phyloP scores from a whole-genome alignment of 2,113 vertebrate species.

The Actenoides hombroni region DNA sequence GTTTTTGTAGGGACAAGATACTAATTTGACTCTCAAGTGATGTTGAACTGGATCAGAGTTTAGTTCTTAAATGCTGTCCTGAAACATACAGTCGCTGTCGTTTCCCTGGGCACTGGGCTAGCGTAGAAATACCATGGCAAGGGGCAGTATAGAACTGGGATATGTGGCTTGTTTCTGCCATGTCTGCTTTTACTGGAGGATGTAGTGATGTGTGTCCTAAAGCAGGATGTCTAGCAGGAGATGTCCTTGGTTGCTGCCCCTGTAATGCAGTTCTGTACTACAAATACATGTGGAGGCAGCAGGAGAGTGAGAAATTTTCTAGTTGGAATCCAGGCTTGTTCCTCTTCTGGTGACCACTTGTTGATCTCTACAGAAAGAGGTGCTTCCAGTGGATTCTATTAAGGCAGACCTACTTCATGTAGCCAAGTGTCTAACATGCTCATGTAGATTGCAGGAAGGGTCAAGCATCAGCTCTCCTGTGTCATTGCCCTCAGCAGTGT shows the following conservation, averaged over 20 bases:
- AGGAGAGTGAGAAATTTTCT: background rate
- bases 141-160: background rate
- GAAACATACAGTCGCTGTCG: fast-evolving
- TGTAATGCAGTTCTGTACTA: background rate
- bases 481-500: background rate
- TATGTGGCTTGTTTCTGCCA: background rate
- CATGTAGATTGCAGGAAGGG: fast-evolving
- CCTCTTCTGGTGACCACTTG: background rate
- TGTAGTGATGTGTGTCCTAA: background rate
- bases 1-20: background rate
- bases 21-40: background rate
- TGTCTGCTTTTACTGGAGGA: background rate
- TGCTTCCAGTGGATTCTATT: background rate
- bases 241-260: background rate
- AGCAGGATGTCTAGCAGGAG: background rate
- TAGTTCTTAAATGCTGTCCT: background rate
- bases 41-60: background rate
- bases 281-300: background rate
- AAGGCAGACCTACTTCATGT: background rate
- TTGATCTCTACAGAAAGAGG: background rate
- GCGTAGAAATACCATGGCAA: background rate
- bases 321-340: background rate
- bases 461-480: fast-evolving
- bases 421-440: background rate
- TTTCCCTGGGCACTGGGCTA: background rate